phyloP scores from a whole-genome alignment of 2,888 invertebrate species.

The Heliconius erato region DNA sequence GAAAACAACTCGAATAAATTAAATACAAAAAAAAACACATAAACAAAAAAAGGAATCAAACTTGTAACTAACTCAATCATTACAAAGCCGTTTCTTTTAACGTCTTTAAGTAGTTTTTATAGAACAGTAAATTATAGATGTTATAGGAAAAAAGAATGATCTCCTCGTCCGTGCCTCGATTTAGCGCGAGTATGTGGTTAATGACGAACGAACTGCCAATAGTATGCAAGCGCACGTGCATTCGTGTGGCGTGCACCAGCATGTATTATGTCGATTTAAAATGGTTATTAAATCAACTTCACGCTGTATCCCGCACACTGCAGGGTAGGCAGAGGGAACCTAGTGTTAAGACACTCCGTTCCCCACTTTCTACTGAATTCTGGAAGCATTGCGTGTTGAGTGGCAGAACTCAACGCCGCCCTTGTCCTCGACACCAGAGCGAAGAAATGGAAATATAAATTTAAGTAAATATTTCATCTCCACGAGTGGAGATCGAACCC shows the following conservation, averaged over 20 bases:
- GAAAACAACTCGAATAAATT: neutral
- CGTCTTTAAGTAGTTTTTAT: conserved; percentile 22
- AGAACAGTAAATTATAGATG: conserved; percentile 23
- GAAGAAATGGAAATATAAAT: too few relatives aligned
- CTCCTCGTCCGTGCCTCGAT: conserved; percentile 20
- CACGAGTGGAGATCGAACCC: too few relatives aligned
- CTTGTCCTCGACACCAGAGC: too few relatives aligned
- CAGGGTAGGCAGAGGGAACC: too few relatives aligned
- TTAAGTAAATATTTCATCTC: too few relatives aligned
- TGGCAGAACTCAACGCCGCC: too few relatives aligned
- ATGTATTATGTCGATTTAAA: conserved; percentile 23
- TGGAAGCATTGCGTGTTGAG: too few relatives aligned
- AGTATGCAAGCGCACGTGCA: conserved; percentile 32
- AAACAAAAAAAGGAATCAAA: neutral
- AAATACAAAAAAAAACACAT: neutral
- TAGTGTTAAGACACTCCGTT: too few relatives aligned
- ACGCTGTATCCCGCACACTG: too few relatives aligned
- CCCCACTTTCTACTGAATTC: too few relatives aligned
- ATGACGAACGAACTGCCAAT: conserved; percentile 26
- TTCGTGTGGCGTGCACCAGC: conserved; percentile 24
- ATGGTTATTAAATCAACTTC: neutral
- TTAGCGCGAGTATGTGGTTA: conserved; percentile 27
- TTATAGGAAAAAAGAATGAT: conserved; percentile 7
- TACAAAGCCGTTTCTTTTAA: conserved; percentile 22
- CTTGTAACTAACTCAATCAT: conserved; percentile 14